Evolutionary conservation across 2,113 vertebrate genomes (phyloP), one percentile per base, ranked within the genome.

Genomic region (Heterocephalus glaber): DNA sequence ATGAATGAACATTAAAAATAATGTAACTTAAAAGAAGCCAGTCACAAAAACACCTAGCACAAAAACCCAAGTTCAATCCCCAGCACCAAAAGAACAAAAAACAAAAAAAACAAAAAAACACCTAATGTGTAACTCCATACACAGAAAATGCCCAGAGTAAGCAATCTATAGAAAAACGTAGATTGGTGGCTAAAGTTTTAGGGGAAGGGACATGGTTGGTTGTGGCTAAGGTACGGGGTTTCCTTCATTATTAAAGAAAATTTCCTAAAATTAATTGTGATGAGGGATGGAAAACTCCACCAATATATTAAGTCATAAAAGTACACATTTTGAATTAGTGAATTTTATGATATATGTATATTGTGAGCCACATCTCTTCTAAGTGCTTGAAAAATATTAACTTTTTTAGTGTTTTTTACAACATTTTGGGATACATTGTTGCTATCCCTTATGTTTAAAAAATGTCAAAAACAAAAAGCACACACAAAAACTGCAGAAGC

Each of bases 151-250:
- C 33, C 12, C 0, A 38, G 22, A 60, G 11, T 22, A 85, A 24
- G 9, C 44, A 38, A 16, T 92, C n/a, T 79, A 26, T 35, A 49
- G 28, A 72, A 65, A 47, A 70, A 16, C 3, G 19, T 38, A 81
- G 33, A 41, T 58, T 81, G 52, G 20, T 26, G 33, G 26, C 44
- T 85, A 44, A 58, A 9, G 11, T 41, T 72, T 80, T 3, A 14
- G 4, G 16, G 22, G 13, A 52, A 14, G 11, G 11, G 0, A 3
- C 35, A 74, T 70, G 35, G 0, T 16, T 13, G 1, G 9, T 81
- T 14, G 47, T 22, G 5, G 24, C 1, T 61, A 52, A 81, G 16
- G 17, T 63, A 47, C 2, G 52, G 17, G 0, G 13, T 54, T 44
- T 82, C 14, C 56, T 80, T 66, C 30, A n/a, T 56, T 13, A 28